Evolutionary conservation across 1,140 invertebrate genomes (phyloP).

Genomic region (Myzus persicae): DNA sequence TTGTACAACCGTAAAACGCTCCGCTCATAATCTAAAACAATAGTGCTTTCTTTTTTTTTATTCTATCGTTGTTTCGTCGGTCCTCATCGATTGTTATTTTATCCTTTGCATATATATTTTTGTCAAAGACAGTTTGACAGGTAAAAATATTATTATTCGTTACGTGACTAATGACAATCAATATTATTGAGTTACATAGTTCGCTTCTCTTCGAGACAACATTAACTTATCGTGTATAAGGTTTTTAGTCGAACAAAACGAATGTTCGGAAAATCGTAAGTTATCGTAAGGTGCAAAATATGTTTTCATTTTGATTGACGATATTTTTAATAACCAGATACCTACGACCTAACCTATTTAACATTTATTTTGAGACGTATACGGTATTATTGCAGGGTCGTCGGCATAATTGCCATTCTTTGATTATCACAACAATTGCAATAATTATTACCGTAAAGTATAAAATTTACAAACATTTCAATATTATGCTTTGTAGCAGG

Average conservation of each 20-base stretch:
- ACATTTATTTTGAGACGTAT: not conserved
- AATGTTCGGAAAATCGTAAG: not conserved
- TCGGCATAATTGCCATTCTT: not conserved
- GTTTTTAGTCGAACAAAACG: not conserved
- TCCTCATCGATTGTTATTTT: not conserved
- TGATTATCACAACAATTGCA: too few relatives aligned
- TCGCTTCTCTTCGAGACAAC: not conserved
- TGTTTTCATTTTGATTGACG: not conserved
- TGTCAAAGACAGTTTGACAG: not conserved
- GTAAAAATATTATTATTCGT: not conserved
- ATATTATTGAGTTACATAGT: conserved; percentile 16
- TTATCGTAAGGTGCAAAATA: too few relatives aligned
- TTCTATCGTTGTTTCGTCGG: not conserved
- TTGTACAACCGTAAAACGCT: not conserved
- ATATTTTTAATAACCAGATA: not conserved
- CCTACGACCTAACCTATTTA: not conserved
- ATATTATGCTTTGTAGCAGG: too few relatives aligned
- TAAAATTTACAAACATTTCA: not conserved
- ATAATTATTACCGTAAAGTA: not conserved
- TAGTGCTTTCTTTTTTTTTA: not conserved
- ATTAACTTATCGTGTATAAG: not conserved
- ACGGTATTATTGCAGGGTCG: too few relatives aligned
- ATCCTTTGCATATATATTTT: not conserved
- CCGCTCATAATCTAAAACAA: not conserved
- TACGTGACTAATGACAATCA: conserved; percentile 15